These are phyloP conservation scores for Trinorchestia longiramus DNA, from an alignment of 1,140 invertebrate genomes.

Conservation along the genomic window DNA sequence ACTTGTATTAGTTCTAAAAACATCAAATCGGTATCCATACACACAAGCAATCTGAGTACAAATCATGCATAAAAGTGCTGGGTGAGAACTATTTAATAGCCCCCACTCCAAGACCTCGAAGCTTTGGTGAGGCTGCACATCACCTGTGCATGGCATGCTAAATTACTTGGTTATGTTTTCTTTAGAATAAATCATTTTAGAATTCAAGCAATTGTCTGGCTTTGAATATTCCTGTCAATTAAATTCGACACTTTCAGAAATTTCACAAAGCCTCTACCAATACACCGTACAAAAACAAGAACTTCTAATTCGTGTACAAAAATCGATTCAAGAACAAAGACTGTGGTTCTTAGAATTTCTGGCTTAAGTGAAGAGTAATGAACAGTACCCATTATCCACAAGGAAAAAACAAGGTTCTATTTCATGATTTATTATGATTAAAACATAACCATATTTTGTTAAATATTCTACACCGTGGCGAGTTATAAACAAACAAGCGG, in stretches of 20 bases:
- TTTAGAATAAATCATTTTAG: too few relatives aligned
- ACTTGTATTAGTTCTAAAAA: neutral
- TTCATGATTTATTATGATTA: too few relatives aligned
- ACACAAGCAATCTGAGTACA: neutral
- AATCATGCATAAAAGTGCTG: neutral
- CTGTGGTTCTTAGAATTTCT: too few relatives aligned
- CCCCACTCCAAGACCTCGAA: neutral
- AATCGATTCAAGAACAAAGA: too few relatives aligned
- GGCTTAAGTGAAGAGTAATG: too few relatives aligned
- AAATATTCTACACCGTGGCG: too few relatives aligned
- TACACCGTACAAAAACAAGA: neutral
- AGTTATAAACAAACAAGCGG: too few relatives aligned
- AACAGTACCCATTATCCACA: too few relatives aligned
- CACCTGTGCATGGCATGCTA: neutral
- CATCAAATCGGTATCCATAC: neutral
- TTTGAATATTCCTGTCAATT: too few relatives aligned
- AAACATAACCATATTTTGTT: too few relatives aligned
- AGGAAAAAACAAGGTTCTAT: too few relatives aligned
- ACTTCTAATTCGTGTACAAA: neutral
- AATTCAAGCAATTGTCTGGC: too few relatives aligned
- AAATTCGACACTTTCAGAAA: neutral
- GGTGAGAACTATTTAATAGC: neutral
- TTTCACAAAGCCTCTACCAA: neutral
- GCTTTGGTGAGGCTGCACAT: neutral
- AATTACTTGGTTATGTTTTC: neutral